Evolutionary conservation across 30 jellyfish, hydroid and myxozoan species (phyloP).

Genomic region (Nemopilema nomurai): DNA sequence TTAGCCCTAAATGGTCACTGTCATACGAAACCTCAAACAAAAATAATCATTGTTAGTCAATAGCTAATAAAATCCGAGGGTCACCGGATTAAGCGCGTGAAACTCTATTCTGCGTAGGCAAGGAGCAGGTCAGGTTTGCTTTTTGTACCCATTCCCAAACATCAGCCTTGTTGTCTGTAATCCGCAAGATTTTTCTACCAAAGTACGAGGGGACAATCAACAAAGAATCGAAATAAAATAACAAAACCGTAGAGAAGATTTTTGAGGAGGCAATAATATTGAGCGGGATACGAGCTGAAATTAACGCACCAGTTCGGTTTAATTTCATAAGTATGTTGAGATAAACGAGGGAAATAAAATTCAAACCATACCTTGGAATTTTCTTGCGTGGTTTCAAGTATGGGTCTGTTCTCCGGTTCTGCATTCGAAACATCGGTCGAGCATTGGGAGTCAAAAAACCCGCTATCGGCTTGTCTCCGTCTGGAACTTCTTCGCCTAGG

Average conservation of each 20-base stretch:
- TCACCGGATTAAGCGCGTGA: not conserved
- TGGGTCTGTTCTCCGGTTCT: conserved; percentile 39
- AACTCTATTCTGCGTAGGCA: not conserved
- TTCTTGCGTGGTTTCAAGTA: conserved; percentile 22
- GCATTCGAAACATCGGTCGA: conserved; percentile 56
- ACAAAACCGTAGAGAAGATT: no score
- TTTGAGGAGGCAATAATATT: no score
- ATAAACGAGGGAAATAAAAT: no score
- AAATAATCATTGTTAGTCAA: not conserved
- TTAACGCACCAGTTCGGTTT: no score
- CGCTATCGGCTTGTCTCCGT: conserved; percentile 65
- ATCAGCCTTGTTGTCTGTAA: not conserved
- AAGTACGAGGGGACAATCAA: no score
- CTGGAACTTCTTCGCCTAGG: conserved; percentile 31
- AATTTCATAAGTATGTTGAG: no score
- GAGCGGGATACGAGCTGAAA: no score
- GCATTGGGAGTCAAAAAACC: conserved; percentile 60
- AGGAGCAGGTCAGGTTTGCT: not conserved
- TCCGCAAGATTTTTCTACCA: no score
- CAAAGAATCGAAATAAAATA: no score
- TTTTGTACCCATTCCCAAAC: not conserved
- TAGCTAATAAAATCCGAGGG: not conserved
- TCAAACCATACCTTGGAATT: conserved; percentile 29
- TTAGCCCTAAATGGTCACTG: not conserved
- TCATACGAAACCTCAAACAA: not conserved